Conservation (phyloP, 2,113 vertebrate genomes). For the Trogon surrucura region DNA sequence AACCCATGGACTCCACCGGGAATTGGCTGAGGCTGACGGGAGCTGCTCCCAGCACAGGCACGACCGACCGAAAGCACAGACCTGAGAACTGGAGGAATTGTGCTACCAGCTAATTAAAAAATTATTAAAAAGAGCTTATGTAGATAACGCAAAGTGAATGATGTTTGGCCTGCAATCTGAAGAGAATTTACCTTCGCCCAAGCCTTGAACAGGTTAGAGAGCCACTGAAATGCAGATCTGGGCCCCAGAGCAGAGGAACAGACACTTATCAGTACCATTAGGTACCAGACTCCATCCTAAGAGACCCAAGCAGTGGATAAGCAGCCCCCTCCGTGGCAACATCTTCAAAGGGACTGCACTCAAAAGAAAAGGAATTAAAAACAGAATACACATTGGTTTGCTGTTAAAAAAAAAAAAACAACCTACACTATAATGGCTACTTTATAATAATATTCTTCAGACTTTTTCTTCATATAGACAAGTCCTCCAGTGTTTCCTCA, state of each 20-base stretch:
- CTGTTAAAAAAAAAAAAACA: background rate
- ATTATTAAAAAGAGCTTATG: background rate
- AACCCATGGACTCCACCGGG: background rate
- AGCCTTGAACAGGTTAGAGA: background rate
- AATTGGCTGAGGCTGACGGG: background rate
- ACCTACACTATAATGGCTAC: background rate
- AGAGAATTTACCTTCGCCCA: background rate
- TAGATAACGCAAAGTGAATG: background rate
- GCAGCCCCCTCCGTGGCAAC: background rate
- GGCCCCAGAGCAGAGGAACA: background rate
- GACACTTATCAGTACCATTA: rapidly evolving
- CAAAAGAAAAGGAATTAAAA: background rate
- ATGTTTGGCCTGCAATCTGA: background rate
- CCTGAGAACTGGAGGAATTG: background rate
- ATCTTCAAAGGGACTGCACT: background rate
- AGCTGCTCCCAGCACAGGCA: background rate
- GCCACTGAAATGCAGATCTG: background rate
- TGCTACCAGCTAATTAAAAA: background rate
- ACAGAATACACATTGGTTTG: background rate
- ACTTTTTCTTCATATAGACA: background rate
- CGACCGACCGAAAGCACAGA: background rate
- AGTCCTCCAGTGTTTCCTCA: background rate
- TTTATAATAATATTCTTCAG: background rate
- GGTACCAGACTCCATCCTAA: background rate
- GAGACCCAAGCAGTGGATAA: background rate